Base-by-base conservation (phyloP, 2,113 vertebrate genomes). In the Prietella phreatophila region DNA sequence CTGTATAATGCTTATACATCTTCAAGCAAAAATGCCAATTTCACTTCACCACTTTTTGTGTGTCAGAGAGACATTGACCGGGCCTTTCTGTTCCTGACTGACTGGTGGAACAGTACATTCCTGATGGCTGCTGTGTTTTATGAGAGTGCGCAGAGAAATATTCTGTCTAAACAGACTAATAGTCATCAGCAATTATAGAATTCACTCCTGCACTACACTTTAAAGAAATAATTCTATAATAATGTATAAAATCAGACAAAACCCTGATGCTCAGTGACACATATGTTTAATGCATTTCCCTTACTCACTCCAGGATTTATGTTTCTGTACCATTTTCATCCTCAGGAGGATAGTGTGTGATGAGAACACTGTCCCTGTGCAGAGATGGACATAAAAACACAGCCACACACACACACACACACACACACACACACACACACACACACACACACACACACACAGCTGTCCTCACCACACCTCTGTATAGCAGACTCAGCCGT, bases 391-490 rank as follows among this genome's bases (percentile, higher is more conserved):
- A 60, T 55, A 58, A 0, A 2, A n/a, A 55, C 27, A 69, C 15
- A 27, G 3, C 36, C 61, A 82, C 79, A 87, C 19, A 80, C 42
- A 79, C 42, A 79, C 22, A 58, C 53, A 73, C 22, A 39, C 69
- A 58, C 33, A 75, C 22, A 33, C 15, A 60, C 65, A 83, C 82
- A 88, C 5, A 58, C 53, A 58, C 53, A 82, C n/a, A 82, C 55
- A 82, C 33, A 76, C 55, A 58, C n/a, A 69, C 13, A 42, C 17
- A 76, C 4, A 36, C 17, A 61, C 27, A 87, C 60, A 33, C 3
- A 60, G n/a, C 78, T 88, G 88, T 82, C 86, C 84, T 87, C 50
- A 79, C 85, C 4, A 88, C 90, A 91, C 90, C 91, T 89, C 65
- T 50, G 22, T 42, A 88, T 85, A 81, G 36, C 50, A 88, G 83